phyloP scores from a whole-genome alignment of 2,113 vertebrate genomes.

The Promerops cafer region DNA sequence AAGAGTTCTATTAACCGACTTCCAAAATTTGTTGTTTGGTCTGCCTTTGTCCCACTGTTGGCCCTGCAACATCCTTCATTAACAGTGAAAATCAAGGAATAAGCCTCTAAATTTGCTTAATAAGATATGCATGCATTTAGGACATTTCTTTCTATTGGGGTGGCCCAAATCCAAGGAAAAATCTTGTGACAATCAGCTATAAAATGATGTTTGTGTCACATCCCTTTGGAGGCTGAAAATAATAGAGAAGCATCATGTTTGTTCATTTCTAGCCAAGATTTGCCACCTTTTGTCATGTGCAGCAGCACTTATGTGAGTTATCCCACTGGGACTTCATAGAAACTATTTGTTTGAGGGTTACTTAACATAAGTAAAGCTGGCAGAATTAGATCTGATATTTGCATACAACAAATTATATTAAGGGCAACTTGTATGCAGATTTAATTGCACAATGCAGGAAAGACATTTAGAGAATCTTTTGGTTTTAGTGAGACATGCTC shows the following conservation, averaged over 20 bases:
- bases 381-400: slow-evolving; percentile 27
- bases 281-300: neutral
- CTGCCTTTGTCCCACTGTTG: slow-evolving; percentile 6
- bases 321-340: neutral
- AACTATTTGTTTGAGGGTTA: slow-evolving; percentile 21
- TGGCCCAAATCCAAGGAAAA: neutral
- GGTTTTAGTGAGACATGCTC: neutral
- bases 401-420: slow-evolving; percentile 15
- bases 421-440: neutral
- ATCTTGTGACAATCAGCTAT: neutral
- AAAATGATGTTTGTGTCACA: neutral
- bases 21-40: slow-evolving; percentile 26
- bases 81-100: neutral
- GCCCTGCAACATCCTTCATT: neutral
- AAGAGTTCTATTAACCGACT: slow-evolving; percentile 37
- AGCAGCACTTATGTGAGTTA: neutral
- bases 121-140: neutral
- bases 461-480: neutral
- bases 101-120: slow-evolving; percentile 7
- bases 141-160: neutral
- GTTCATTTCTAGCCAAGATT: neutral
- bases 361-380: slow-evolving; percentile 31
- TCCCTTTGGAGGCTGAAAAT: neutral
- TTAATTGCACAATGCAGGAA: neutral
- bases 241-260: neutral